These are phyloP conservation scores for Aphodius granarius DNA, from an alignment of 2,888 invertebrate genomes.

Conservation along the genomic window DNA sequence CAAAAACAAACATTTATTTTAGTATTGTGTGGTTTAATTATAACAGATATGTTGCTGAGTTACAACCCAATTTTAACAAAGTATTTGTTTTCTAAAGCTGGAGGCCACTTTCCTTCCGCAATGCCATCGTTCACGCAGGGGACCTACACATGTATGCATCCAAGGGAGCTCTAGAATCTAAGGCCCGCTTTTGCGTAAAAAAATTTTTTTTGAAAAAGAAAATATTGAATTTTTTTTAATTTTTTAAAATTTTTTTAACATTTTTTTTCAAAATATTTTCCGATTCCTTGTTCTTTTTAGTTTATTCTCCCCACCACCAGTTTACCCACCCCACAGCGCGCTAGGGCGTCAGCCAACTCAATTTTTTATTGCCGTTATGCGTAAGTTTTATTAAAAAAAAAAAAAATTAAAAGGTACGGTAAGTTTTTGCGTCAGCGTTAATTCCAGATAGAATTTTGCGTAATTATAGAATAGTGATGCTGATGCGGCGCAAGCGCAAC, in stretches of 20 bases:
- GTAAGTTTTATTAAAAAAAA: background rate
- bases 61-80: conserved; percentile 36
- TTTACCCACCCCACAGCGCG: background rate
- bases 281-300: background rate
- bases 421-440: background rate
- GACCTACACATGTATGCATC: conserved; percentile 84
- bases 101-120: conserved; percentile 81
- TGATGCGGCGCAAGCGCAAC: conserved; percentile 16
- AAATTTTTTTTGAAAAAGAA: conserved; percentile 40
- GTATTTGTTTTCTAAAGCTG: conserved; percentile 60
- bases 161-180: conserved; percentile 28
- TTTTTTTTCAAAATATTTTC: background rate
- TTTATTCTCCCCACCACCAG: background rate
- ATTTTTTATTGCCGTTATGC: background rate
- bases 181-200: conserved; percentile 37
- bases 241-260: background rate
- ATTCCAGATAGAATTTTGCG: background rate
- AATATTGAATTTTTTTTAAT: background rate
- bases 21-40: background rate
- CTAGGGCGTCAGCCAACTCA: background rate
- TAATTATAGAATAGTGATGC: background rate
- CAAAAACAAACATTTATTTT: conserved; percentile 6
- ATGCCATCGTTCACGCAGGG: conserved; percentile 82
- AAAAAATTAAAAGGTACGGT: background rate
- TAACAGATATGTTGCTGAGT: conserved; percentile 33